Conservation (phyloP, 2,888 invertebrate species). For the Chalcis sispes region DNA sequence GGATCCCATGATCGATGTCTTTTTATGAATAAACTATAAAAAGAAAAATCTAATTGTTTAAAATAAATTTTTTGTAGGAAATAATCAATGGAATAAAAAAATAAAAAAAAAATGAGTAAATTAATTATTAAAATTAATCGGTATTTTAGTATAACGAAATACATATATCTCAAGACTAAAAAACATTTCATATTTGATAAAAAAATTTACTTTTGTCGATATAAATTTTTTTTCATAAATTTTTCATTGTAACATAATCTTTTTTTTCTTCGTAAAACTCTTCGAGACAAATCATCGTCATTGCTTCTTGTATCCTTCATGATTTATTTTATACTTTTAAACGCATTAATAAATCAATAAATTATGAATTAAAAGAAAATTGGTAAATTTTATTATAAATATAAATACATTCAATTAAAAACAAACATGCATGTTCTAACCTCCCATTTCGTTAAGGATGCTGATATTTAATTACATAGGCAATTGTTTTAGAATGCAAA, state of each 20-base stretch:
- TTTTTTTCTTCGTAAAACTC: constrained; percentile 28
- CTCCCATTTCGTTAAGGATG: no score
- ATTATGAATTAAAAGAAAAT: background rate
- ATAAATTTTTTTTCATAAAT: constrained; percentile 10
- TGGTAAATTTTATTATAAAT: background rate
- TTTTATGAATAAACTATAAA: background rate
- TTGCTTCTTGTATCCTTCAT: constrained; percentile 24
- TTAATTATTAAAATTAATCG: background rate
- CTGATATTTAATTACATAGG: no score
- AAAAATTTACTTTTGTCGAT: background rate
- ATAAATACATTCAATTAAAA: background rate
- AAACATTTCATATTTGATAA: background rate
- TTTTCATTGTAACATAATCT: constrained; percentile 8
- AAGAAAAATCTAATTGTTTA: background rate
- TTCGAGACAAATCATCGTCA: constrained; percentile 4
- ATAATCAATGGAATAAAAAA: background rate
- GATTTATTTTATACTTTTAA: background rate
- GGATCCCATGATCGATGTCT: constrained; percentile 36
- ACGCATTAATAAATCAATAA: background rate
- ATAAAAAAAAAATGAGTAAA: background rate
- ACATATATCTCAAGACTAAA: background rate
- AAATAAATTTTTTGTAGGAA: no score
- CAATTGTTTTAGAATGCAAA: no score
- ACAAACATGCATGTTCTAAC: no score
- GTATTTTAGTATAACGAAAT: no score